Percentiles rank a stretch among this genome's conserved stretches.
Evolutionary conservation across 2,888 invertebrate genomes (phyloP).

Genomic region (Tigriopus californicus): DNA sequence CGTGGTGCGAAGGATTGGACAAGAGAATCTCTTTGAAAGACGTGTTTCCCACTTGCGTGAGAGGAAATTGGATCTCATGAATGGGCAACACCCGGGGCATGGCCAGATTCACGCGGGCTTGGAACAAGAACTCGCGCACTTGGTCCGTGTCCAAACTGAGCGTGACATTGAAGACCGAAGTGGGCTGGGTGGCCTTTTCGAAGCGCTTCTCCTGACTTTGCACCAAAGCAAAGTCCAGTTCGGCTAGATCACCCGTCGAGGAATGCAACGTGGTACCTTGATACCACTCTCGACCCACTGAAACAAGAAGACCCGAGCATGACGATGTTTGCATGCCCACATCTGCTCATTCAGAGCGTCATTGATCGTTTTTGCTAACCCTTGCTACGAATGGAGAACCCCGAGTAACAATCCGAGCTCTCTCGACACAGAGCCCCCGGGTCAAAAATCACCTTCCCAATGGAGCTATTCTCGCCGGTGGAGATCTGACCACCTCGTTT

Average conservation of each 20-base stretch:
- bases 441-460: constrained; percentile 46
- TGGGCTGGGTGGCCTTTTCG: constrained; percentile 31
- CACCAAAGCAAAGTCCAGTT: constrained; percentile 46
- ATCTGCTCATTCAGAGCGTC: not conserved
- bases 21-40: constrained; percentile 43
- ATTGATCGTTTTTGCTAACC: constrained; percentile 34
- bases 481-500: constrained; percentile 19
- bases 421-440: constrained; percentile 49
- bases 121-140: constrained; percentile 41
- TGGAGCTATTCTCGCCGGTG: constrained; percentile 25
- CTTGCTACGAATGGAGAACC: constrained; percentile 42
- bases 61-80: constrained; percentile 40
- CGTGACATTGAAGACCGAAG: constrained; percentile 40
- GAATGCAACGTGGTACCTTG: constrained; percentile 42
- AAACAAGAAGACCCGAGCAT: constrained; percentile 19
- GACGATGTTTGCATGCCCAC: too few species aligned
- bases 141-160: constrained; percentile 56
- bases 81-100: constrained; percentile 41
- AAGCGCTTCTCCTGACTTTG: constrained; percentile 42
- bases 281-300: constrained; percentile 46
- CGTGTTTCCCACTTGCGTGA: constrained; percentile 52
- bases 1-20: constrained; percentile 48
- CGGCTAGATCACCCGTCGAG: constrained; percentile 34
- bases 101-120: constrained; percentile 43
- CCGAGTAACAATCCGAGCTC: constrained; percentile 46